A percentile compares a stretch with the other conserved stretches of the same genome.
These are phyloP conservation scores for Odontomyia ornata DNA, from an alignment of 2,888 invertebrate species.

Conservation along the genomic window DNA sequence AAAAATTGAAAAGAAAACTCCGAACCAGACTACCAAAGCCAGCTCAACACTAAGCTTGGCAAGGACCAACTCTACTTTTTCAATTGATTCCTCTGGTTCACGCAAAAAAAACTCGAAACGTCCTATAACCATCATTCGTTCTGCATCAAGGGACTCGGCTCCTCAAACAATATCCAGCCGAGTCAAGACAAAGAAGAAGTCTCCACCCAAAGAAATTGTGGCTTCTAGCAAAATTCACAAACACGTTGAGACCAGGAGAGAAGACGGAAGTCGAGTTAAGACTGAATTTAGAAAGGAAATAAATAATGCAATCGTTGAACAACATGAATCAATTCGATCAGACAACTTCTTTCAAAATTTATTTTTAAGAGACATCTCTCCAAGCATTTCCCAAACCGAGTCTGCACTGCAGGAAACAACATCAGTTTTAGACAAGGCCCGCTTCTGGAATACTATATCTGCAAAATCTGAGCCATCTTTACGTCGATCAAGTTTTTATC, in stretches of 20 bases:
- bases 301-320: constrained; percentile 67
- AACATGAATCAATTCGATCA: constrained; percentile 69
- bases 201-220: constrained; percentile 49
- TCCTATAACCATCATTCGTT: constrained; percentile 51
- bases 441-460: constrained; percentile 71
- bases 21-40: constrained; percentile 52
- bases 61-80: constrained; percentile 62
- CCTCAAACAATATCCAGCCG: constrained; percentile 49
- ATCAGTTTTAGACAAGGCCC: constrained; percentile 75
- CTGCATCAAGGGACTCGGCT: constrained; percentile 45
- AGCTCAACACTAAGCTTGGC: constrained; percentile 60
- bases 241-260: constrained; percentile 51
- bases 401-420: constrained; percentile 66
- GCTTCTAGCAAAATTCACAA: constrained; percentile 55
- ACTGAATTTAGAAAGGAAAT: constrained; percentile 46
- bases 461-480: constrained; percentile 68
- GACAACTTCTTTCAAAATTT: constrained; percentile 78
- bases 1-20: constrained; percentile 45
- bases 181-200: constrained; percentile 51
- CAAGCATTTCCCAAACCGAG: constrained; percentile 58
- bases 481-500: constrained; percentile 70
- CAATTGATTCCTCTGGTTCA: constrained; percentile 60
- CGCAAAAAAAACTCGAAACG: constrained; percentile 53
- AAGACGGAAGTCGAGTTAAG: background rate
- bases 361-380: constrained; percentile 68